Evolutionary conservation across 2,797 vertebrate genomes (phyloP).

Genomic region (Sebastes oblongus): DNA sequence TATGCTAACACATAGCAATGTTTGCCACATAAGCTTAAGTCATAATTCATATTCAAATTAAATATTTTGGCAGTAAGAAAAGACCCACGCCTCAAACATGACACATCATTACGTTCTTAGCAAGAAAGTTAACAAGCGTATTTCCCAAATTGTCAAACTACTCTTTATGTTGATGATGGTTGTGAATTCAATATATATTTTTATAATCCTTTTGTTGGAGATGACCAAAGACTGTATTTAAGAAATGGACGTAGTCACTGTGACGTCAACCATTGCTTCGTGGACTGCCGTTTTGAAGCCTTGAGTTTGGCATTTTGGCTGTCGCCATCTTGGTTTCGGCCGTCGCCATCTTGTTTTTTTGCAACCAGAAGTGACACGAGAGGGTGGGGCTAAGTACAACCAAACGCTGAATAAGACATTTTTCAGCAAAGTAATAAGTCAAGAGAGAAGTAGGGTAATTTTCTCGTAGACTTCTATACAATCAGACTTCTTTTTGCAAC

Average conservation of each 20-base stretch:
- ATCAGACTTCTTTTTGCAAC: no score
- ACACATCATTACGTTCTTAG: neutral
- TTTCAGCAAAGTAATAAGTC: accelerated
- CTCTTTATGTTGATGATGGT: neutral
- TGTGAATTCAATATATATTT: neutral
- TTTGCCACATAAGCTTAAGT: neutral
- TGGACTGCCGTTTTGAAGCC: no score
- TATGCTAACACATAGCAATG: neutral
- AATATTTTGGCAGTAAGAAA: neutral
- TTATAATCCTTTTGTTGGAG: neutral
- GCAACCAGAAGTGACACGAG: no score
- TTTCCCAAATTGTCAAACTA: neutral
- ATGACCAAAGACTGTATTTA: neutral
- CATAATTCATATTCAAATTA: neutral
- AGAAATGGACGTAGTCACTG: no score
- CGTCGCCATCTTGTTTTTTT: no score
- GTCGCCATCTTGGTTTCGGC: no score
- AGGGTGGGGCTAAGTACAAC: no score
- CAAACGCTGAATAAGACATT: no score
- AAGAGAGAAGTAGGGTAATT: no score
- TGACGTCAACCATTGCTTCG: no score
- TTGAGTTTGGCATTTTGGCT: no score
- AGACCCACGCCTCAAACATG: neutral
- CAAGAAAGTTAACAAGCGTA: neutral
- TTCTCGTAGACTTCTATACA: no score